phyloP scores from a whole-genome alignment of 2,113 vertebrate genomes.

The Thermophis baileyi region DNA sequence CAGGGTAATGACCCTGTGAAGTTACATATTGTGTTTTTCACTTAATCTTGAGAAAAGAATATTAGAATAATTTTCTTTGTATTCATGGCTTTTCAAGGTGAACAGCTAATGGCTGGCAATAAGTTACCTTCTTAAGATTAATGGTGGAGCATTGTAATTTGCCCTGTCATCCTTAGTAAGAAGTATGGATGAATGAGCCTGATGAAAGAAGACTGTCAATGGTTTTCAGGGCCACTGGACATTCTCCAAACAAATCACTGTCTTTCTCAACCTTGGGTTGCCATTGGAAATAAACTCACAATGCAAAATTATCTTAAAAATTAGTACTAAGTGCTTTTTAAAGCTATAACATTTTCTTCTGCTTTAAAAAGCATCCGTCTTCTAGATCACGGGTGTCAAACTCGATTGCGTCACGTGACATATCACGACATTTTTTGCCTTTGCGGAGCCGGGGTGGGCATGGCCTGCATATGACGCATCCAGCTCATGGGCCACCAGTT shows the following conservation, averaged over 20 bases:
- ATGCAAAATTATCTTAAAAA: slow-evolving; percentile 19
- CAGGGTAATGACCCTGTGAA: slow-evolving; percentile 33
- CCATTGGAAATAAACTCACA: slow-evolving; percentile 16
- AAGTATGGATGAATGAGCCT: slow-evolving; percentile 31
- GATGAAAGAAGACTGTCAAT: slow-evolving; percentile 29
- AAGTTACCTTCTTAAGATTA: slow-evolving; percentile 58
- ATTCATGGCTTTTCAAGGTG: slow-evolving; percentile 65
- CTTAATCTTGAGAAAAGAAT: slow-evolving; percentile 46
- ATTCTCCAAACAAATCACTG: neutral
- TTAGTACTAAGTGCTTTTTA: neutral
- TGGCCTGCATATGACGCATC: too few relatives aligned
- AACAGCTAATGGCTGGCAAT: slow-evolving; percentile 60
- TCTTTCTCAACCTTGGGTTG: slow-evolving; percentile 32
- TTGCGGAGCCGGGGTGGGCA: too few relatives aligned
- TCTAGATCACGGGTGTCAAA: neutral
- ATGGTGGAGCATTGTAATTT: slow-evolving; percentile 54
- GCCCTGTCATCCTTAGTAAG: slow-evolving; percentile 39
- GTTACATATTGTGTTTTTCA: slow-evolving; percentile 33
- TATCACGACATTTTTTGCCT: too few relatives aligned
- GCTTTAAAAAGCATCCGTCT: neutral
- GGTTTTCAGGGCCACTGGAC: slow-evolving; percentile 17
- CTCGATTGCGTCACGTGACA: too few relatives aligned
- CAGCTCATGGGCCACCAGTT: too few relatives aligned
- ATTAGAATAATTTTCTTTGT: slow-evolving; percentile 56
- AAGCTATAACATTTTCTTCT: neutral